Base-by-base conservation (phyloP, 2,888 invertebrate species). In the Leptura quadrifasciata region DNA sequence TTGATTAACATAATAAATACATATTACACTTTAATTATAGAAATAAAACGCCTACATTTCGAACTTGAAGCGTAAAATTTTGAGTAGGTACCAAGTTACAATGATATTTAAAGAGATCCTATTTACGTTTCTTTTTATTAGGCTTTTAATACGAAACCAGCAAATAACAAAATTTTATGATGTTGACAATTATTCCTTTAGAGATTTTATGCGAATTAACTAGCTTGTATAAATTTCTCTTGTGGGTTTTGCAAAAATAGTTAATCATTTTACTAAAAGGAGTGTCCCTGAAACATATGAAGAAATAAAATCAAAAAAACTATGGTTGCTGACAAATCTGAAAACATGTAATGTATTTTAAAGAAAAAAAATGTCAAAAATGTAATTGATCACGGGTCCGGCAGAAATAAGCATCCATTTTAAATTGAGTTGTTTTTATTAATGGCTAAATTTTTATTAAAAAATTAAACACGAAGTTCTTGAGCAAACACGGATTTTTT, bases 41-140 rank as follows among this genome's bases (percentile, higher is more conserved):
- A 64, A 64, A 64, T 21, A 47, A 64, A 20, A 39, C 47, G 20
- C 55, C 55, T 24, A 67, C 67, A 31, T 57, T 31, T 57, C 27
- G 10, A 57, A 69, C 24, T 57, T 69, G 54, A 27, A 57, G 20
- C 64, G 18, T 21, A 52, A 20, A 35, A 69, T 67, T 67, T 55
- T 69, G 69, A 57, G 57, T 68, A 24, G 57, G 39, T 57, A 35
- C 69, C 57, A 69, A 67, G 35, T 69, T 57, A 69, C 57, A 35
- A 31, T 5, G 15, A 9, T 69, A 69, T 58, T 69, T 69, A 68
- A 18, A 54, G 31, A 57, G 21, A 20, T 55, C 20, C 20, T 65
- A 54, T 54, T 64, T 64, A 55, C 47, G 17, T n/a, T 12, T 61
- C 21, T 61, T 61, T 55, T 55, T 55, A 55, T 55, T 55, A 55